These are phyloP conservation scores for Arizona elegans DNA, from an alignment of 2,113 vertebrate genomes.

Conservation along the genomic window DNA sequence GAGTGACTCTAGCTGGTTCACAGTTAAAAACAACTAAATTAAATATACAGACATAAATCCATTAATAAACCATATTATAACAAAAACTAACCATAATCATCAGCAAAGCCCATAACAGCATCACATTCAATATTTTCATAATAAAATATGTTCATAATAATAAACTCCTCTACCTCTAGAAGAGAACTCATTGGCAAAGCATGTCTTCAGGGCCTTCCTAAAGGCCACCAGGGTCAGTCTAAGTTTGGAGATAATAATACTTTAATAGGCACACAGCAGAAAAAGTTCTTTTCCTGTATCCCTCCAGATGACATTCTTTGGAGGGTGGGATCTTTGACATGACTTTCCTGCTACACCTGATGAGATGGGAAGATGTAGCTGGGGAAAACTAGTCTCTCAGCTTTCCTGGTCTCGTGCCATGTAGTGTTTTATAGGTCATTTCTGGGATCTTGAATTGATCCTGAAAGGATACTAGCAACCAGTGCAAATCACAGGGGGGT, in stretches of 20 bases:
- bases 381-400: neutral
- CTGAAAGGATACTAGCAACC: too few relatives aligned
- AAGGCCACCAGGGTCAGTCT: neutral
- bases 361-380: neutral
- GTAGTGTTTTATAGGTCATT: too few relatives aligned
- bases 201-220: neutral
- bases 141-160: neutral
- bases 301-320: neutral
- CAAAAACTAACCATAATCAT: neutral
- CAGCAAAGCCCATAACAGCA: neutral
- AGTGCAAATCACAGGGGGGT: too few relatives aligned
- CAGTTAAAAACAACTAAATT: neutral
- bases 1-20: neutral
- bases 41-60: neutral
- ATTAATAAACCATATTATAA: neutral
- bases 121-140: neutral
- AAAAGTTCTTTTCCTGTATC: neutral
- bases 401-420: neutral
- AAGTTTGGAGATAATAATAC: neutral
- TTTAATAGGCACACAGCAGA: neutral
- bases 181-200: neutral
- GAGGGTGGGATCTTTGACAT: neutral
- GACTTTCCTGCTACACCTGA: neutral
- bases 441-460: too few relatives aligned
- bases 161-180: neutral